phyloP scores from a whole-genome alignment of 2,888 invertebrate species.

The Diaperis boleti region DNA sequence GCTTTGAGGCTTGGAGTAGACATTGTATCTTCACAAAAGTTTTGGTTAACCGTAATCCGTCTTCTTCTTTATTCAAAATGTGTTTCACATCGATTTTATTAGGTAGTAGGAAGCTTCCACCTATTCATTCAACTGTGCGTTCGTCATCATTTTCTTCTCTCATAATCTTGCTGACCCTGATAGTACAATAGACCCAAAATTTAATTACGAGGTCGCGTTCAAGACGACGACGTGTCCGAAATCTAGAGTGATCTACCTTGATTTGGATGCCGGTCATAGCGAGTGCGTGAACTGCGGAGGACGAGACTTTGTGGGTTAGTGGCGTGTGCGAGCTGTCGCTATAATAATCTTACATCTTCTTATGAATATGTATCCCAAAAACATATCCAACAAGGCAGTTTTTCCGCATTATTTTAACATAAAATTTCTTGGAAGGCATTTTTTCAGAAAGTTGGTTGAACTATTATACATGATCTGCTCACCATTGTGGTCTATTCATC shows the following conservation, averaged over 20 bases:
- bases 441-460: too few relatives aligned
- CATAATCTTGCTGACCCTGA: slow-evolving; percentile 40
- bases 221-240: slow-evolving; percentile 32
- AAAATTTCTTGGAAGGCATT: not conserved
- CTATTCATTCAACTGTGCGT: too few relatives aligned
- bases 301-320: slow-evolving; percentile 31
- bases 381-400: not conserved
- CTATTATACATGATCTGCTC: too few relatives aligned
- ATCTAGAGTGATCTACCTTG: slow-evolving; percentile 33
- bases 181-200: slow-evolving; percentile 40
- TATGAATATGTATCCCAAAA: not conserved
- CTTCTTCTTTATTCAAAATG: too few relatives aligned
- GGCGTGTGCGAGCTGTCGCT: slow-evolving; percentile 16
- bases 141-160: slow-evolving; percentile 8
- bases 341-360: slow-evolving; percentile 1
- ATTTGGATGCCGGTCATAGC: slow-evolving; percentile 29
- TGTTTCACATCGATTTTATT: too few relatives aligned
- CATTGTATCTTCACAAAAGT: too few relatives aligned
- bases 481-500: too few relatives aligned
- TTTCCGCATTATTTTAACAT: too few relatives aligned
- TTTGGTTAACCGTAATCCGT: too few relatives aligned
- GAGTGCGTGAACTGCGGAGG: slow-evolving; percentile 21
- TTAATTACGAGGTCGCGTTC: slow-evolving; percentile 36
- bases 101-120: too few relatives aligned
- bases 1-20: too few relatives aligned